These are phyloP conservation scores for Lontra canadensis DNA, from an alignment of 2,113 vertebrate genomes.

Conservation along the genomic window DNA sequence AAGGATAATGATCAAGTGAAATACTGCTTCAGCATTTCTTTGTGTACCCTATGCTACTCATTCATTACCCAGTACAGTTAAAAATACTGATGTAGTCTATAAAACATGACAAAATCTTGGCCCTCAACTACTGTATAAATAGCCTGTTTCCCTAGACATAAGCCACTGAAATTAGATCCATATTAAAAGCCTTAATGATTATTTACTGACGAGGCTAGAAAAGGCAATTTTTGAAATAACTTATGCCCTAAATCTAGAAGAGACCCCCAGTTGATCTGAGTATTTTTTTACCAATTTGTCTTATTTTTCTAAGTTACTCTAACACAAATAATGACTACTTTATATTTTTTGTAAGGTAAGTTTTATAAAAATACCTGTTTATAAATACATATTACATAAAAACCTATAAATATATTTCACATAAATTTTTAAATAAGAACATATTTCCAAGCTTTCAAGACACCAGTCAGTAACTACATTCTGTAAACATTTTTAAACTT, in stretches of 20 bases:
- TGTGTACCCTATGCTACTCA: background rate
- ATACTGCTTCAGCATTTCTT: background rate
- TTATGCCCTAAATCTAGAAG: background rate
- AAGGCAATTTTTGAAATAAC: constrained; percentile 35
- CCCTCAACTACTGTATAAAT: background rate
- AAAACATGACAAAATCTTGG: background rate
- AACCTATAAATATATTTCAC: background rate
- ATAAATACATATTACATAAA: background rate
- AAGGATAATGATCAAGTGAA: background rate
- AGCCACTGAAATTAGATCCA: constrained; percentile 27
- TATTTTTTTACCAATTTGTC: constrained; percentile 9
- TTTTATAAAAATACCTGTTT: background rate
- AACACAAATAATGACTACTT: constrained; percentile 19
- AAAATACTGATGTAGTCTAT: background rate
- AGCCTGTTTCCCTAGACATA: background rate
- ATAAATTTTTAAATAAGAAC: background rate
- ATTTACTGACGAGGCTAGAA: background rate
- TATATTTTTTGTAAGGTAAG: background rate
- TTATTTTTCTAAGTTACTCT: constrained; percentile 23
- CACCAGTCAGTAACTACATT: background rate
- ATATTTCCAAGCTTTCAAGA: constrained; percentile 33
- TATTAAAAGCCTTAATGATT: background rate
- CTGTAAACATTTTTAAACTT: background rate
- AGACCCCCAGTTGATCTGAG: background rate
- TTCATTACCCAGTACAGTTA: background rate